Evolutionary conservation across 2,113 vertebrate species (phyloP).

Genomic region (Acrocephalus kingi): DNA sequence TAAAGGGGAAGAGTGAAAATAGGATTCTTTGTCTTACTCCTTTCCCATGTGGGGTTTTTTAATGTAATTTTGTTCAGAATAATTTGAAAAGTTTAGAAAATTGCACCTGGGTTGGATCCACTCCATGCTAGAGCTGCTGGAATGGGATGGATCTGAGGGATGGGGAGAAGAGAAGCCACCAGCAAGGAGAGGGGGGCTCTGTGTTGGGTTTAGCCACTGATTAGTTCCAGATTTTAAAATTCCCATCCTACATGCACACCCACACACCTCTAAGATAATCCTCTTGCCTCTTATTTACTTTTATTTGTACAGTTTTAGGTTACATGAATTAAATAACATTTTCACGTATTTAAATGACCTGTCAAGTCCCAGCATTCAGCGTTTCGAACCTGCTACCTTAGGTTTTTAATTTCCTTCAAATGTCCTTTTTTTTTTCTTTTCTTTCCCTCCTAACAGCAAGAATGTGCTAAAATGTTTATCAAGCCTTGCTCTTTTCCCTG

Average conservation of each 20-base stretch:
- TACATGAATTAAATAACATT: background rate
- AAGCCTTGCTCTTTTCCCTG: slow-evolving; percentile 59
- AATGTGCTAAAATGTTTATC: slow-evolving; percentile 48
- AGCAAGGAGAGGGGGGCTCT: background rate
- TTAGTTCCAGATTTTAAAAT: background rate
- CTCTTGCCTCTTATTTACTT: background rate
- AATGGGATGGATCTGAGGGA: background rate
- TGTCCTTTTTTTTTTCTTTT: background rate
- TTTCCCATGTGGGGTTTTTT: background rate
- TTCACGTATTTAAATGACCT: background rate
- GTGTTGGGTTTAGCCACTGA: fast-evolving
- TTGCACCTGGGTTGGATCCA: background rate
- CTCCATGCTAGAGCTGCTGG: background rate
- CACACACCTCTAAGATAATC: too few relatives aligned
- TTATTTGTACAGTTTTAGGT: background rate
- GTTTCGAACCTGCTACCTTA: background rate
- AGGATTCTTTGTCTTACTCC: background rate
- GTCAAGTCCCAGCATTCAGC: background rate
- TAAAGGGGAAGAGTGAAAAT: background rate
- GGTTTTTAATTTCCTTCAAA: slow-evolving; percentile 31
- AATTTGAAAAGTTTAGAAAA: background rate
- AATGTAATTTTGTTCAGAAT: background rate
- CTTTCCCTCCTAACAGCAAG: background rate
- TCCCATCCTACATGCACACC: background rate
- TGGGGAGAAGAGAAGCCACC: background rate